Evolutionary conservation across 1,140 invertebrate species (phyloP).

Genomic region (Leptonema lineaticorne): DNA sequence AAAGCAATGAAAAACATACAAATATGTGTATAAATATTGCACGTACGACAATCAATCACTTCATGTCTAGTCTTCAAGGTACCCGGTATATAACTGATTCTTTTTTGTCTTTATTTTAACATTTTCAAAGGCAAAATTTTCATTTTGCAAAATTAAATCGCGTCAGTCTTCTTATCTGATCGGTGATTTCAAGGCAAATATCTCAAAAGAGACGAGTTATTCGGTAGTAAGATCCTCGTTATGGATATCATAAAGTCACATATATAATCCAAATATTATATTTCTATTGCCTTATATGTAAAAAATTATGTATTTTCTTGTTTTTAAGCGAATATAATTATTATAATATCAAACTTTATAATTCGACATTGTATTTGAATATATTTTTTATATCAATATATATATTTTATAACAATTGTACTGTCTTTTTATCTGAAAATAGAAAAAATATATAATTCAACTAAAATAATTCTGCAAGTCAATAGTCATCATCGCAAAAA

Average conservation of each 20-base stretch:
- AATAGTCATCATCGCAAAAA: too few species aligned
- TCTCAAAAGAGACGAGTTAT: background rate
- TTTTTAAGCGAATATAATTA: too few species aligned
- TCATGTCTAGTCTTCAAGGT: background rate
- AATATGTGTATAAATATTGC: too few species aligned
- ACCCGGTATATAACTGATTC: background rate
- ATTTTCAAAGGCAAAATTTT: too few species aligned
- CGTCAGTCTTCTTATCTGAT: background rate
- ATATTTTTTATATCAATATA: too few species aligned
- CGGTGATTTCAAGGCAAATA: background rate
- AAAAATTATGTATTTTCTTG: too few species aligned
- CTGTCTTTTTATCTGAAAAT: too few species aligned
- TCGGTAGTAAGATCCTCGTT: background rate
- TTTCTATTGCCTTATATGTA: background rate
- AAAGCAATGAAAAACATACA: background rate
- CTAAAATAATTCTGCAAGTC: too few species aligned
- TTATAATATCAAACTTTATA: too few species aligned
- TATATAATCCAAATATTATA: background rate
- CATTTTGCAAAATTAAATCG: background rate
- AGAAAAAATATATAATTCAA: too few species aligned
- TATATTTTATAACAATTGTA: too few species aligned
- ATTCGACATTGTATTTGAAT: background rate
- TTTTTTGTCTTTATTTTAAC: slow-evolving; percentile 2
- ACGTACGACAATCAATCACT: background rate
- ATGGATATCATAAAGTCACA: background rate